These are phyloP conservation scores for Caenorhabditis sp. DNA, from an alignment of 2,888 invertebrate genomes.

Conservation along the genomic window DNA sequence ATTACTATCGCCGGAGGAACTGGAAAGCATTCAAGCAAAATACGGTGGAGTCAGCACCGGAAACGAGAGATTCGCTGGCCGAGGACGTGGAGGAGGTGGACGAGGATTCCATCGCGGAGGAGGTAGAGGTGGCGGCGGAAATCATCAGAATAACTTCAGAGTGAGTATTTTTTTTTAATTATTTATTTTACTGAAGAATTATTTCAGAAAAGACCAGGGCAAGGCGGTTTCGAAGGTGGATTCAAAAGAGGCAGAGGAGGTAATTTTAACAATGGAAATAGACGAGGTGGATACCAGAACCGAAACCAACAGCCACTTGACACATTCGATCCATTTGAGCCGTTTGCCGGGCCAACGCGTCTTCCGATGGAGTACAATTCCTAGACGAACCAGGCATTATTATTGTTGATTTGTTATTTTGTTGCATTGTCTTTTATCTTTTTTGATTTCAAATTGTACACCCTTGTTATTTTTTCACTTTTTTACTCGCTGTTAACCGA, in stretches of 20 bases:
- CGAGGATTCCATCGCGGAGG: conserved; percentile 60
- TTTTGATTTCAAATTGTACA: conserved; percentile 25
- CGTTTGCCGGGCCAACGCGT: conserved; percentile 66
- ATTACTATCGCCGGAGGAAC: conserved; percentile 51
- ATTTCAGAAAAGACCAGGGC: conserved; percentile 51
- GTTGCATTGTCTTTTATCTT: conserved; percentile 27
- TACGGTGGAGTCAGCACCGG: conserved; percentile 53
- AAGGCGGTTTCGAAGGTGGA: conserved; percentile 33
- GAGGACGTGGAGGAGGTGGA: conserved; percentile 65
- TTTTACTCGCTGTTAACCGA: conserved; percentile 16
- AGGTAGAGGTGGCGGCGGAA: conserved; percentile 37
- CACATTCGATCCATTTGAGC: conserved; percentile 74
- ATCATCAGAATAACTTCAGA: conserved; percentile 25
- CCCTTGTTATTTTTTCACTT: conserved; percentile 21
- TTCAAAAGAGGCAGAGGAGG: conserved; percentile 53
- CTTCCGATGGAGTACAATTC: conserved; percentile 66
- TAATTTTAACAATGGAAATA: conserved; percentile 14
- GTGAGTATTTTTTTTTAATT: conserved; percentile 32
- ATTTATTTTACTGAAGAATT: background rate
- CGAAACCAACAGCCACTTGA: conserved; percentile 22
- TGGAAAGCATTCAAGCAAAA: conserved; percentile 33
- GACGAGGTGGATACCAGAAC: conserved; percentile 31
- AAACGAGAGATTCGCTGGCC: conserved; percentile 44
- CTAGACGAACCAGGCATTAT: background rate
- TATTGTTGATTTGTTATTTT: conserved; percentile 26